A percentile compares a stretch with the other conserved stretches of the same genome.
Conservation (phyloP, 2,888 invertebrate genomes). For the Rotaria macrura region DNA sequence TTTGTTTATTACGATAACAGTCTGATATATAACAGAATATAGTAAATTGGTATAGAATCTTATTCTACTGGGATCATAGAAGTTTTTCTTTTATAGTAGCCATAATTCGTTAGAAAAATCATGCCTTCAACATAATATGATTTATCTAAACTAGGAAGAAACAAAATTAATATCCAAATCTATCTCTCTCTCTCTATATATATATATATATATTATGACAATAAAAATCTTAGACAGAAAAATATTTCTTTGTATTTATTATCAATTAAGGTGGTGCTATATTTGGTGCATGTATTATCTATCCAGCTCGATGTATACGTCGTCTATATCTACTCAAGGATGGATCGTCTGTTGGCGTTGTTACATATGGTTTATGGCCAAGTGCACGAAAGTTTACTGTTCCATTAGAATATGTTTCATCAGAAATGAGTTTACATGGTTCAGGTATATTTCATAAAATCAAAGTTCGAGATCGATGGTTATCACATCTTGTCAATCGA, state of each 20-base stretch:
- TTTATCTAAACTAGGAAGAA: too few relatives aligned
- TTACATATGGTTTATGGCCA: background rate
- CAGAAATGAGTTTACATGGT: background rate
- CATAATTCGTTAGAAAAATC: too few relatives aligned
- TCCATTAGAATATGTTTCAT: background rate
- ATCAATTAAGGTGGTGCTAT: background rate
- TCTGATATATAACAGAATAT: too few relatives aligned
- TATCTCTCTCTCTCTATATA: too few relatives aligned
- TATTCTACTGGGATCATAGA: too few relatives aligned
- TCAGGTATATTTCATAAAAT: background rate
- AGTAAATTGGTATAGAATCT: too few relatives aligned
- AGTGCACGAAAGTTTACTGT: slow-evolving; percentile 9
- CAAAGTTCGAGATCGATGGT: background rate
- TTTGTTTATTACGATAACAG: too few relatives aligned
- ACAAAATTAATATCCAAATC: too few relatives aligned
- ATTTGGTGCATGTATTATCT: background rate
- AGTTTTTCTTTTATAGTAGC: too few relatives aligned
- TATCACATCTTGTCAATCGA: background rate
- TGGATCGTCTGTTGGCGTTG: background rate
- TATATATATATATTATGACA: too few relatives aligned
- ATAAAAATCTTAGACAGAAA: too few relatives aligned
- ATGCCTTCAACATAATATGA: too few relatives aligned
- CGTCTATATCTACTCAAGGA: background rate
- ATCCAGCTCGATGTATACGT: slow-evolving; percentile 14
- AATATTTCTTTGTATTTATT: background rate